Evolutionary conservation across 2,797 vertebrate species (phyloP).

Genomic region (Onychomys torridus): DNA sequence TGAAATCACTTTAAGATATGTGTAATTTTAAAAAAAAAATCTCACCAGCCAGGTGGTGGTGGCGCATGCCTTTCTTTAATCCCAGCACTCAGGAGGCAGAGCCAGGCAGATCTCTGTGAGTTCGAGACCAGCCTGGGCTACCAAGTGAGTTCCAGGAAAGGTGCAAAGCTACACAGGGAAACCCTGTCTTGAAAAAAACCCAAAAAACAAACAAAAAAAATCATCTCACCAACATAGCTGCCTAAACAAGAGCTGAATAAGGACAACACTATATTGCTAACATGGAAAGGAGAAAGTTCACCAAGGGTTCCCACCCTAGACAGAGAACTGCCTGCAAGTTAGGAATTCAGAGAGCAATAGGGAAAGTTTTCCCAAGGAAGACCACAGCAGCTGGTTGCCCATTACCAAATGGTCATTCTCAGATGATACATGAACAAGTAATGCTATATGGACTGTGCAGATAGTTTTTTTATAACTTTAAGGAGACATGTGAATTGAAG

Average conservation of each 20-base stretch:
- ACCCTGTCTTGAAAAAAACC: too few species aligned
- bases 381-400: not conserved
- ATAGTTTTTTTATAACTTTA: not conserved
- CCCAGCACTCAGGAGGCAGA: too few species aligned
- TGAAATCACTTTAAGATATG: slow-evolving; percentile 37
- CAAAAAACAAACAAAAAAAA: too few species aligned
- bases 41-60: too few species aligned
- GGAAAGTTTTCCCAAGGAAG: not conserved
- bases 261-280: not conserved
- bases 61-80: too few species aligned
- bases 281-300: not conserved
- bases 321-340: not conserved
- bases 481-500: too few species aligned
- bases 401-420: not conserved
- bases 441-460: not conserved
- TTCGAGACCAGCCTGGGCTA: too few species aligned
- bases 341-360: not conserved
- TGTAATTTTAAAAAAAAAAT: slow-evolving; percentile 24
- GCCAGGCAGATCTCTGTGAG: too few species aligned
- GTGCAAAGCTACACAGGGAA: too few species aligned
- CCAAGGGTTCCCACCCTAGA: too few species aligned
- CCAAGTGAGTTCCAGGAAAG: too few species aligned
- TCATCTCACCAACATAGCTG: not conserved
- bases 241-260: not conserved
- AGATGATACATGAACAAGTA: not conserved